These are phyloP conservation scores for Aphodius sticticus DNA, from an alignment of 2,888 invertebrate genomes.

Conservation along the genomic window DNA sequence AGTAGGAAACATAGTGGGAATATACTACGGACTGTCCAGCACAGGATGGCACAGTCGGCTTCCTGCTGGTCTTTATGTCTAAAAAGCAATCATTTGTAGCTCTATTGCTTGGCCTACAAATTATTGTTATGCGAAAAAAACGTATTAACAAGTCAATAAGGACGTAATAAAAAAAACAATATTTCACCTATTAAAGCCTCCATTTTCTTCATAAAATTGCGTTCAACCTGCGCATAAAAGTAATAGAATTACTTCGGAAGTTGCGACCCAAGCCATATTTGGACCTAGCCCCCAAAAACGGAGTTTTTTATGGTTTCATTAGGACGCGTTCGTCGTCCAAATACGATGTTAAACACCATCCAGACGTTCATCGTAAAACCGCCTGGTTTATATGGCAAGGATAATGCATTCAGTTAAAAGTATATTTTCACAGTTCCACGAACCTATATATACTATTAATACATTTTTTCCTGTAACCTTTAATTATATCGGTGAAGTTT, in stretches of 20 bases:
- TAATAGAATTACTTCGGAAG: not conserved
- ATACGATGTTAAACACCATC: not conserved
- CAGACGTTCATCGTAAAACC: not conserved
- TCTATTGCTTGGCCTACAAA: too few relatives aligned
- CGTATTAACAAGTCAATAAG: not conserved
- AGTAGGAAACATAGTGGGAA: too few relatives aligned
- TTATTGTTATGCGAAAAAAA: not conserved
- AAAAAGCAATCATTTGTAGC: too few relatives aligned
- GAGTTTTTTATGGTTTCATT: conserved; percentile 4
- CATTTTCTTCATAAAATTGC: not conserved
- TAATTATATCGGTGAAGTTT: too few relatives aligned
- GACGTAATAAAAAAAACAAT: not conserved
- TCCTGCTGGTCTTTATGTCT: too few relatives aligned
- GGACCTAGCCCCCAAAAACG: not conserved
- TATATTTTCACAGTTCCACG: not conserved
- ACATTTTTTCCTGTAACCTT: not conserved
- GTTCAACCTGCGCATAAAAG: not conserved
- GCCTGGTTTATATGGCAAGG: not conserved
- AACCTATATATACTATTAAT: not conserved
- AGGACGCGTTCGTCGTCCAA: not conserved
- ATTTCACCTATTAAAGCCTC: not conserved
- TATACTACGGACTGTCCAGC: too few relatives aligned
- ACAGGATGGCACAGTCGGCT: too few relatives aligned
- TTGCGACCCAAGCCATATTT: not conserved
- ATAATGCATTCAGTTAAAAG: not conserved